Evolutionary conservation across 1,140 invertebrate species (phyloP), one percentile per base, ranked within the genome.

Genomic region (Macrotrachela quadricornifera): DNA sequence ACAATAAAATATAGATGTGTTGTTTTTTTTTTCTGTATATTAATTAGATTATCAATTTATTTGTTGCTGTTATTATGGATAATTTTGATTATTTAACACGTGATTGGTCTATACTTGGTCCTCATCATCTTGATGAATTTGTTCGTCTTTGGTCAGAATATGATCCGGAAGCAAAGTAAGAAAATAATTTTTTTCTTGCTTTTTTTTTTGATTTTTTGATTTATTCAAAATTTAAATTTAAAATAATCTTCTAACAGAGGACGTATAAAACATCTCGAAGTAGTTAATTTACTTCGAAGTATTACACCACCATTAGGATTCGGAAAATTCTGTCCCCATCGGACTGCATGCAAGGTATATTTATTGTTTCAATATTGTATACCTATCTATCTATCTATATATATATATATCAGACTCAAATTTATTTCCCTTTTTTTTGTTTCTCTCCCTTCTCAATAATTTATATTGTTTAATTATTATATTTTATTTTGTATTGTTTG

Each of bases 41-140:
- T 6, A 18, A 76, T 30, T 65, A 90, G 83, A 91, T 96, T 63
- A 95, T 97, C 57, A 99, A 97, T 74, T 78, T 97, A 53, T 97
- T 97, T 72, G 92, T 99, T 43, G 92, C 92, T 60, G 92, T 99
- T 60, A 97, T 97, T 66, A 97, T 97, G 92, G 92, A 97, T 72
- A 97, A 97, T 70, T 97, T 97, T 72, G 92, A 97, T 72, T 99
- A 97, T 69, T 71, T 97, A 57, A 97, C 92, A 12, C 77, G 92
- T 64, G 92, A 97, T 76, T 97, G 91, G 91, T 95, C 88, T 13
- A 97, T 99, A 63, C 71, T 99, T 57, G 92, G 92, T 51, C 90
- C 92, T 39, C 92, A 97, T 74, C 92, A 97, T 77, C 75, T 97
- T 59, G 92, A 97, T 72, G 92, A 97, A 74, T 97, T 97, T 73